Evolutionary conservation across 2,888 invertebrate species (phyloP).

Genomic region (Orthonychiurus folsomi): DNA sequence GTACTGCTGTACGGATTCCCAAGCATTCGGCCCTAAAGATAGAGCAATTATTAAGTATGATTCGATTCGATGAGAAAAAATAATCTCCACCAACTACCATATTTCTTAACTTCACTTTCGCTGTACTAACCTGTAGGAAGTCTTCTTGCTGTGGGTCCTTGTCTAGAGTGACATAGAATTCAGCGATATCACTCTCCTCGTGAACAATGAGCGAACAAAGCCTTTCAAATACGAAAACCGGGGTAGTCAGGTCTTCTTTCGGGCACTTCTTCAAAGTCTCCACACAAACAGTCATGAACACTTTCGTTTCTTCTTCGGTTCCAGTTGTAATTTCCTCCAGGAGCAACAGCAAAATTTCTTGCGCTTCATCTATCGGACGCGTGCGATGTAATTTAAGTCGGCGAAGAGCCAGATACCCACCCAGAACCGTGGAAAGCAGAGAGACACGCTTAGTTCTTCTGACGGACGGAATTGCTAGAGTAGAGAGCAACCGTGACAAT

Average conservation of each 20-base stretch:
- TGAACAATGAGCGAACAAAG: constrained; percentile 95
- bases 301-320: constrained; percentile 88
- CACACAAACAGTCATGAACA: constrained; percentile 95
- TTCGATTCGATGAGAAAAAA: neutral
- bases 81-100: too few relatives aligned
- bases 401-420: constrained; percentile 84
- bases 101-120: too few relatives aligned
- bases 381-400: constrained; percentile 90
- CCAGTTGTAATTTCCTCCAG: constrained; percentile 53
- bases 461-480: constrained; percentile 38
- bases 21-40: constrained; percentile 73
- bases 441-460: constrained; percentile 35
- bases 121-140: constrained; percentile 67
- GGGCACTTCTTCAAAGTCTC: constrained; percentile 88
- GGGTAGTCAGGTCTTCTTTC: constrained; percentile 84
- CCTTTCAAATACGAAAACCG: constrained; percentile 94
- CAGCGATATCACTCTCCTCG: constrained; percentile 92
- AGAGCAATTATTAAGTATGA: constrained; percentile 1
- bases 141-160: constrained; percentile 99
- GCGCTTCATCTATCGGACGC: constrained; percentile 88
- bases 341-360: constrained; percentile 83
- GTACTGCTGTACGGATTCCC: constrained; percentile 94
- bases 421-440: constrained; percentile 59
- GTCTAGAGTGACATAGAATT: constrained; percentile 90
- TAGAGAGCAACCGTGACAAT: constrained; percentile 31